These are phyloP conservation scores for Aphodius sticticus DNA, from an alignment of 2,888 invertebrate species.

Conservation along the genomic window DNA sequence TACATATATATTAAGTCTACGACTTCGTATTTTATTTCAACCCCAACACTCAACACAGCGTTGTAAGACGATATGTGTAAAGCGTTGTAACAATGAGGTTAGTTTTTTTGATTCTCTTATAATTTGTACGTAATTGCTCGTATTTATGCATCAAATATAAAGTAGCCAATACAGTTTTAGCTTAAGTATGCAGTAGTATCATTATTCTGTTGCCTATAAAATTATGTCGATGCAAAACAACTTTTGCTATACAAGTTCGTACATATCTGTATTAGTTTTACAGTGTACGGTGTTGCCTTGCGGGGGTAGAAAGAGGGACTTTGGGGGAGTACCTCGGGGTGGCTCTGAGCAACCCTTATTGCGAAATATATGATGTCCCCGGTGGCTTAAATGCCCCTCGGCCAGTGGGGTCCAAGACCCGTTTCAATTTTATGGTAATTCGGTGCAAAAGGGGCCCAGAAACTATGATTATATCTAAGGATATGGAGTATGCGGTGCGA, in stretches of 20 bases:
- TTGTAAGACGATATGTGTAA: too few relatives aligned
- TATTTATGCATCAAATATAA: too few relatives aligned
- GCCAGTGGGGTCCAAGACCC: neutral
- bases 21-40: too few relatives aligned
- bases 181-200: neutral
- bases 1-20: too few relatives aligned
- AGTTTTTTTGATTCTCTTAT: too few relatives aligned
- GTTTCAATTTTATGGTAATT: slow-evolving; percentile 4
- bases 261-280: neutral
- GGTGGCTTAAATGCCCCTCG: neutral
- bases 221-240: neutral
- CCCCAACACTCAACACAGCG: too few relatives aligned
- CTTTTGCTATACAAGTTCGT: neutral
- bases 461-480: neutral
- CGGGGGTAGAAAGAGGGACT: neutral
- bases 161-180: neutral
- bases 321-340: neutral
- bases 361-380: slow-evolving; percentile 4
- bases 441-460: neutral
- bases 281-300: neutral
- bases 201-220: neutral
- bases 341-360: neutral
- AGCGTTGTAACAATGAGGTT: too few relatives aligned
- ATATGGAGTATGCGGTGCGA: neutral
- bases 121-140: too few relatives aligned